phyloP scores from a whole-genome alignment of 2,888 invertebrate species.

The Lithosia quadra region DNA sequence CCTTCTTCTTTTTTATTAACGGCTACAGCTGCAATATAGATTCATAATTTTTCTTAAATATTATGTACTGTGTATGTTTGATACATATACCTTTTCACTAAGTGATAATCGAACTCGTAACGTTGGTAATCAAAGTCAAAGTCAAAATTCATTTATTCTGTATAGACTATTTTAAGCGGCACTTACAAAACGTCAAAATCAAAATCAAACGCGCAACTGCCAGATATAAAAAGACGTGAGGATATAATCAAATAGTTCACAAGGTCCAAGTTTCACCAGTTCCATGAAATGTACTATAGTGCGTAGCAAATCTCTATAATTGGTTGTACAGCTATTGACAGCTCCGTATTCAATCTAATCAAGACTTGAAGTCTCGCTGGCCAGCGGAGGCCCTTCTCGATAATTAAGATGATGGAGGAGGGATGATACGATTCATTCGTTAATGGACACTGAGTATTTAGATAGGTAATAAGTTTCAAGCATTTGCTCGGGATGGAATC shows the following conservation, averaged over 20 bases:
- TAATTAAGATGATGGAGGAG: background rate
- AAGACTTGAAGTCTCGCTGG: background rate
- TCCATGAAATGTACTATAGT: background rate
- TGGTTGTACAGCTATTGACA: conserved; percentile 2
- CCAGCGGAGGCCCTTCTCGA: background rate
- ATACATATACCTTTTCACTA: no score
- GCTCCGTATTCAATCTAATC: background rate
- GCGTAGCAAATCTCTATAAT: background rate
- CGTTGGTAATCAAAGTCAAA: no score
- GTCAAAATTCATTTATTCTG: no score
- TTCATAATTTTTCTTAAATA: no score
- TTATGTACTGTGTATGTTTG: no score
- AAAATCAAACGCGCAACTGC: no score
- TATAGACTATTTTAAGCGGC: no score
- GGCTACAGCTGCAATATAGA: no score
- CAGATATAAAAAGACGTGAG: no score
- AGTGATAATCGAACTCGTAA: no score
- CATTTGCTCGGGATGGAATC: background rate
- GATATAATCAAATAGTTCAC: background rate
- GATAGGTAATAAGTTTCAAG: background rate
- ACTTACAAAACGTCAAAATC: no score
- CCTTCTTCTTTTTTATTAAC: no score
- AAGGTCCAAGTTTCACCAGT: background rate
- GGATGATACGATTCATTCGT: background rate
- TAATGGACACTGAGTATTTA: background rate